Percentiles rank a stretch among this genome's conserved stretches.
phyloP scores from a whole-genome alignment of 2,113 vertebrate genomes.

The cat (Felis catus) region F.catus_Fca126_mat1.0 CM031423.1:27851501-27852000 shows the following conservation, averaged over 20 bases:
- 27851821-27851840: not conserved
- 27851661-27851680: not conserved
- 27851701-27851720: not conserved
- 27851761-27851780: not conserved
- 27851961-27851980: slow-evolving; percentile 19
- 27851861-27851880: slow-evolving; percentile 53
- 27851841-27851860: slow-evolving; percentile 35
- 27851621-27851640: not conserved
- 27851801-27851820: slow-evolving; percentile 61
- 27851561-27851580: slow-evolving; percentile 88
- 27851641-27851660: not conserved
- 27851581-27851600: slow-evolving; percentile 89
- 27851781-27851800: not conserved
- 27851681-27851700: not conserved
- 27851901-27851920: slow-evolving; percentile 70
- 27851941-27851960: not conserved
- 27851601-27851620: not conserved
- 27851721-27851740: slow-evolving; percentile 27
- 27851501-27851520: slow-evolving; percentile 94
- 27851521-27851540: slow-evolving; percentile 89
- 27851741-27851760: not conserved
- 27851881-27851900: slow-evolving; percentile 59
- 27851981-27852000: not conserved
- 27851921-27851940: slow-evolving; percentile 60
- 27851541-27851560: slow-evolving; percentile 89